Percentiles rank a stretch among this genome's conserved stretches.
These are phyloP conservation scores for Marasmarcha lunaedactyla DNA, from an alignment of 2,888 invertebrate species.

Conservation along the genomic window DNA sequence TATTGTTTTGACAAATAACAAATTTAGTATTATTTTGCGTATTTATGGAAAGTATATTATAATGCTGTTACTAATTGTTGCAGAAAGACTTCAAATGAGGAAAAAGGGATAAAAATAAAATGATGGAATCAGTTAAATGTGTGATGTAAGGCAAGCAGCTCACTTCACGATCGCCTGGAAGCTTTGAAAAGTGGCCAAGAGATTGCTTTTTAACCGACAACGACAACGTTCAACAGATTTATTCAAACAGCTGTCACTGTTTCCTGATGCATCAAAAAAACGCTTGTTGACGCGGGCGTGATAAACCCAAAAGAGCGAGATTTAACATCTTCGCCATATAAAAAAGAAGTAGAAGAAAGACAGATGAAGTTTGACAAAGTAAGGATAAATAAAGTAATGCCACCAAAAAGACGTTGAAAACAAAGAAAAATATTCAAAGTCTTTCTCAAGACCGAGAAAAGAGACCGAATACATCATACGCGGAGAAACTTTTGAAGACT, in stretches of 20 bases:
- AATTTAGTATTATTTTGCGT: too few species aligned
- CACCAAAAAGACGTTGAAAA: not conserved
- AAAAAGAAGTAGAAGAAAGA: not conserved
- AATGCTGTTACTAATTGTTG: too few species aligned
- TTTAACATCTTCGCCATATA: conserved; percentile 8
- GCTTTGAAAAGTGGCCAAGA: conserved; percentile 10
- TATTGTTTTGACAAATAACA: too few species aligned
- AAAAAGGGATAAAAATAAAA: too few species aligned
- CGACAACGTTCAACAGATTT: not conserved
- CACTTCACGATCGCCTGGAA: conserved; percentile 9
- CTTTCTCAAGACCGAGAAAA: not conserved
- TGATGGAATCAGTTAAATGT: too few species aligned
- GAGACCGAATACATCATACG: conserved; percentile 6
- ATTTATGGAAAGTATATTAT: too few species aligned
- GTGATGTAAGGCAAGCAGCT: too few species aligned
- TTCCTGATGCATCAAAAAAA: conserved; percentile 8
- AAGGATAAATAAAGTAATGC: not conserved
- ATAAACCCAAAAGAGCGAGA: conserved; percentile 7
- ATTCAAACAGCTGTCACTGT: not conserved
- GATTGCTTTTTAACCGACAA: conserved; percentile 9
- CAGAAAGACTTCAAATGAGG: too few species aligned
- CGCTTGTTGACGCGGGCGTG: conserved; percentile 3
- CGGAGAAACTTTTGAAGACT: conserved; percentile 9
- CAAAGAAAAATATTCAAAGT: not conserved
- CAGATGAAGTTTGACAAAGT: not conserved